phyloP scores from a whole-genome alignment of 2,113 vertebrate species.

The Pachycephala philippinensis region DNA sequence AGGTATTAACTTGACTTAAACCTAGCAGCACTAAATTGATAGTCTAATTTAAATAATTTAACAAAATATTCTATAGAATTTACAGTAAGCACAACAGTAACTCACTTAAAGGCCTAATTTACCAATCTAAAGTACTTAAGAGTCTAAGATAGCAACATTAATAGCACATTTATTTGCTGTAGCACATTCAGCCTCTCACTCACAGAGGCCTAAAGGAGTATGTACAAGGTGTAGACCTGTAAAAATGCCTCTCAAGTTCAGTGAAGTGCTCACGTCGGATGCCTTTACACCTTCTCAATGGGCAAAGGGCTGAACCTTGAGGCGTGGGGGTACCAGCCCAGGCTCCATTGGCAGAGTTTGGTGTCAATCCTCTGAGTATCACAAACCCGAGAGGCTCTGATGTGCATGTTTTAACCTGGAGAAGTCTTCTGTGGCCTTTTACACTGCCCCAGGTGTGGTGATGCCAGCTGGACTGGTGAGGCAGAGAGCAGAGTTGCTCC shows the following conservation, averaged over 20 bases:
- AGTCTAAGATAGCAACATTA: background rate
- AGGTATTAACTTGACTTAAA: background rate
- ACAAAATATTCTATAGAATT: background rate
- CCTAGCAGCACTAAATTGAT: background rate
- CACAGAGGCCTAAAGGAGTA: background rate
- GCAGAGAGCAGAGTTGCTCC: background rate
- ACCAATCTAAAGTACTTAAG: background rate
- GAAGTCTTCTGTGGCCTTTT: background rate
- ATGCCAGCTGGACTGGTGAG: background rate
- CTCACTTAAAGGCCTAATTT: background rate
- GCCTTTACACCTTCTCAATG: background rate
- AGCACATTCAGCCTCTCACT: background rate
- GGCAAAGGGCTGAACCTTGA: background rate
- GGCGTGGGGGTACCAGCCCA: background rate
- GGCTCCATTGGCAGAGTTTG: too few species aligned
- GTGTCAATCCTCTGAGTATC: rapidly evolving
- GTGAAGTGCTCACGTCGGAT: background rate
- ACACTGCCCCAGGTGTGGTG: rapidly evolving
- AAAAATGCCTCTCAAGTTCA: rapidly evolving
- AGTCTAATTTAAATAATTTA: background rate
- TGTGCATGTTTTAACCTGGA: background rate
- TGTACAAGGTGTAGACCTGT: background rate
- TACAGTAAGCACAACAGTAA: background rate
- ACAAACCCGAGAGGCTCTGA: background rate
- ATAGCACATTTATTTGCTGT: background rate